Percentiles rank a stretch among this genome's conserved stretches.
Evolutionary conservation across 92 coral and sea anemone species (phyloP).

Genomic region (Paragorgia papillata): DNA sequence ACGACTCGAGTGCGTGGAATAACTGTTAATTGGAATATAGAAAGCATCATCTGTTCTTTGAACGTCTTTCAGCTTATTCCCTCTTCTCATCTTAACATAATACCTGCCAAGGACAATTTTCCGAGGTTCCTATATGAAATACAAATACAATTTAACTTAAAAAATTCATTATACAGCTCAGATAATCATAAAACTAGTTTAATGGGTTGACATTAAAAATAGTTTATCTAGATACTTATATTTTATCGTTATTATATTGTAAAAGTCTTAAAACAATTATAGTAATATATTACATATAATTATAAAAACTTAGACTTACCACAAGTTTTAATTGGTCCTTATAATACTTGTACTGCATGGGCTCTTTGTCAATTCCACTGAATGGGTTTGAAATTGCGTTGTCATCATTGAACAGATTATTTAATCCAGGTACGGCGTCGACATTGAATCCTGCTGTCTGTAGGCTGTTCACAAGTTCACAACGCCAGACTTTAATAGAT

Average conservation of each 20-base stretch:
- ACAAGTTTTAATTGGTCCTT: constrained; percentile 42
- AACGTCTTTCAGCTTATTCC: constrained; percentile 47
- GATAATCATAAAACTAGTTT: too few relatives aligned
- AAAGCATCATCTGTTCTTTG: constrained; percentile 57
- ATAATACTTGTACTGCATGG: constrained; percentile 40
- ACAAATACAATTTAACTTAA: too few relatives aligned
- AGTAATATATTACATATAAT: too few relatives aligned
- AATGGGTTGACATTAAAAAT: too few relatives aligned
- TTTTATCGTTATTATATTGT: too few relatives aligned
- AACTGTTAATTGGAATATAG: constrained; percentile 63
- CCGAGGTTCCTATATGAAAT: constrained; percentile 63
- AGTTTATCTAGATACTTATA: too few relatives aligned
- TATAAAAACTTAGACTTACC: constrained; percentile 14
- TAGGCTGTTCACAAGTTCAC: constrained; percentile 37
- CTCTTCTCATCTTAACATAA: constrained; percentile 53
- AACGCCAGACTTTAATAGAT: constrained; percentile 49
- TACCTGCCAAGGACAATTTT: constrained; percentile 55
- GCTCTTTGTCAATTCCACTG: constrained; percentile 41
- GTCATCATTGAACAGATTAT: constrained; percentile 29
- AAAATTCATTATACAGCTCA: too few relatives aligned
- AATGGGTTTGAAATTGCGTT: constrained; percentile 23
- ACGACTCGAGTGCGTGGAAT: too few relatives aligned
- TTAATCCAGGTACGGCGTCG: constrained; percentile 29
- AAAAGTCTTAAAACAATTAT: too few relatives aligned
- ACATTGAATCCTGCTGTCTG: constrained; percentile 53